These are phyloP conservation scores for Bedellia somnulentella DNA, from an alignment of 2,888 invertebrate species.

Conservation along the genomic window DNA sequence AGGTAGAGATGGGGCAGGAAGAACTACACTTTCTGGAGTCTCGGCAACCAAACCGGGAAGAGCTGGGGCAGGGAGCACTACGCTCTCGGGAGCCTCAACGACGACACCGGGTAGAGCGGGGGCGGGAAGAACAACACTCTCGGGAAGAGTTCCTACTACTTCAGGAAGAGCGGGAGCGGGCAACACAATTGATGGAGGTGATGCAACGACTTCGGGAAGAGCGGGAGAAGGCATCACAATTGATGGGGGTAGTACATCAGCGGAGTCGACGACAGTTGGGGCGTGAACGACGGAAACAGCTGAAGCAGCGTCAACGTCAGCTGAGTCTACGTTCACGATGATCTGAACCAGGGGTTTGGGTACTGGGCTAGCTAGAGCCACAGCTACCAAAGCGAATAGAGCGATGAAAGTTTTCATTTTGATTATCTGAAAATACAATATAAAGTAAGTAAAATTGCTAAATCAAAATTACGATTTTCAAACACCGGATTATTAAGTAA, in stretches of 20 bases:
- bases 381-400: constrained; percentile 22
- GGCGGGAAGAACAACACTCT: constrained; percentile 3
- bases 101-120: constrained; percentile 8
- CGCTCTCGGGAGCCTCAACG: constrained; percentile 6
- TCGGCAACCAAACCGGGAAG: constrained; percentile 5
- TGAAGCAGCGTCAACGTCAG: constrained; percentile 9
- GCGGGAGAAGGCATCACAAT: constrained; percentile 8
- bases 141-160: constrained; percentile 6
- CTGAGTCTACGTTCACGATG: constrained; percentile 24
- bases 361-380: constrained; percentile 23
- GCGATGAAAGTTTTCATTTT: constrained; percentile 24
- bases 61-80: constrained; percentile 7
- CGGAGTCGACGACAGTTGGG: constrained; percentile 6
- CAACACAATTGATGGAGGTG: constrained; percentile 7
- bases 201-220: constrained; percentile 5
- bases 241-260: constrained; percentile 2
- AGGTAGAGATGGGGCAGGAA: constrained; percentile 8
- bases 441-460: constrained; percentile 11
- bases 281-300: constrained; percentile 8
- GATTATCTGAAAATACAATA: constrained; percentile 9
- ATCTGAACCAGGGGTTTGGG: constrained; percentile 24
- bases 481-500: background rate
- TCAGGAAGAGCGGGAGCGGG: constrained; percentile 10
- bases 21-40: background rate
- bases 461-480: constrained; percentile 4